A percentile compares a stretch with the other conserved stretches of the same genome.
phyloP scores from a whole-genome alignment of 2,888 invertebrate genomes.

The Dynastes grantii region DNA sequence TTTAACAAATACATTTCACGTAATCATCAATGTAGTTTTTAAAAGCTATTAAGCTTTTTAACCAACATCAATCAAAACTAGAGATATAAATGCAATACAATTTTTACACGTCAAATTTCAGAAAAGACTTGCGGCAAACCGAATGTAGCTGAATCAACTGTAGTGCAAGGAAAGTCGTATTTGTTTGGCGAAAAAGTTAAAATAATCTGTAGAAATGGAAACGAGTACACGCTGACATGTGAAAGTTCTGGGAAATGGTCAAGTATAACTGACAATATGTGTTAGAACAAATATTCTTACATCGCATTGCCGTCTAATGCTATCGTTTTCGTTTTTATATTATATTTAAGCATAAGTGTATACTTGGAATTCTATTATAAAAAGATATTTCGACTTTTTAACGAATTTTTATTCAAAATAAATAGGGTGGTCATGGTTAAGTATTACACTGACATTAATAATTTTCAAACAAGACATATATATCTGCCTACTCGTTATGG shows the following conservation, averaged over 20 bases:
- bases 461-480: background rate
- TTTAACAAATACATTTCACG: too few species aligned
- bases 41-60: background rate
- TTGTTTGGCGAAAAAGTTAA: constrained; percentile 70
- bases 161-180: constrained; percentile 71
- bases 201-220: constrained; percentile 66
- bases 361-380: too few species aligned
- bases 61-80: background rate
- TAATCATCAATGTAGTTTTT: too few species aligned
- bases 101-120: constrained; percentile 58
- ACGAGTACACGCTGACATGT: constrained; percentile 62
- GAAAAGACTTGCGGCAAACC: constrained; percentile 73
- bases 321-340: too few species aligned
- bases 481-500: background rate
- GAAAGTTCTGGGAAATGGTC: constrained; percentile 65
- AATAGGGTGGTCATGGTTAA: background rate
- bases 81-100: background rate
- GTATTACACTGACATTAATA: background rate
- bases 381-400: too few species aligned
- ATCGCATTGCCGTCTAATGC: background rate
- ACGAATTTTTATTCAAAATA: background rate
- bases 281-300: constrained; percentile 52
- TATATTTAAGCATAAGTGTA: too few species aligned
- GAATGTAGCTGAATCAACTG: constrained; percentile 66
- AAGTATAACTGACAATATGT: constrained; percentile 59